A percentile compares a stretch with the other conserved stretches of the same genome.
These are phyloP conservation scores for Tursiops truncatus DNA, from an alignment of 2,113 vertebrate species.

Conservation along the genomic window DNA sequence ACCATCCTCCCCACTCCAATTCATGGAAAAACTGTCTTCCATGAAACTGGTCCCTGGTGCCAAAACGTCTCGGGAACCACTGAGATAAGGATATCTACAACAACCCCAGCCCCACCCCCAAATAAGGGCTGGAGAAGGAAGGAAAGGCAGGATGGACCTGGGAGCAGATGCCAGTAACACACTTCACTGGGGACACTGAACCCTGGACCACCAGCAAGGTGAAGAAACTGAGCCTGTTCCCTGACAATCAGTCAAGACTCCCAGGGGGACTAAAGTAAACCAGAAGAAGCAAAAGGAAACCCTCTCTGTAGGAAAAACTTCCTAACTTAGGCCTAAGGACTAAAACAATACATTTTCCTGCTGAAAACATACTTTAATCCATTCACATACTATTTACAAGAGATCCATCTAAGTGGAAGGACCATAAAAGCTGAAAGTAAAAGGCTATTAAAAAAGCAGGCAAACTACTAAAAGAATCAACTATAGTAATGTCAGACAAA, in stretches of 20 bases:
- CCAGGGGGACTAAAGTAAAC: neutral
- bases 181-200: neutral
- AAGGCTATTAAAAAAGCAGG: neutral
- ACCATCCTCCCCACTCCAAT: too few relatives aligned
- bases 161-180: neutral
- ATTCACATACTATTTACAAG: neutral
- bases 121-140: neutral
- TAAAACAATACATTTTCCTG: neutral
- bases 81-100: neutral
- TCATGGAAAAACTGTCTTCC: too few relatives aligned
- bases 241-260: neutral
- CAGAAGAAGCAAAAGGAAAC: neutral
- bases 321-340: neutral
- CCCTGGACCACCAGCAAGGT: neutral
- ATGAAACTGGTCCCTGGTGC: too few relatives aligned
- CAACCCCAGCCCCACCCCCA: neutral
- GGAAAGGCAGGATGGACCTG: neutral
- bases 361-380: neutral
- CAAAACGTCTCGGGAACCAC: too few relatives aligned
- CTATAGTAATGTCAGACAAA: neutral
- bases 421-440: neutral
- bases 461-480: constrained; percentile 8
- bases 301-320: neutral
- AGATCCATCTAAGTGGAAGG: neutral
- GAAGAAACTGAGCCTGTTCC: neutral